Percentiles rank a stretch among this genome's conserved stretches.
Conservation (phyloP, 1,140 invertebrate genomes). For the Megathymus violae region DNA sequence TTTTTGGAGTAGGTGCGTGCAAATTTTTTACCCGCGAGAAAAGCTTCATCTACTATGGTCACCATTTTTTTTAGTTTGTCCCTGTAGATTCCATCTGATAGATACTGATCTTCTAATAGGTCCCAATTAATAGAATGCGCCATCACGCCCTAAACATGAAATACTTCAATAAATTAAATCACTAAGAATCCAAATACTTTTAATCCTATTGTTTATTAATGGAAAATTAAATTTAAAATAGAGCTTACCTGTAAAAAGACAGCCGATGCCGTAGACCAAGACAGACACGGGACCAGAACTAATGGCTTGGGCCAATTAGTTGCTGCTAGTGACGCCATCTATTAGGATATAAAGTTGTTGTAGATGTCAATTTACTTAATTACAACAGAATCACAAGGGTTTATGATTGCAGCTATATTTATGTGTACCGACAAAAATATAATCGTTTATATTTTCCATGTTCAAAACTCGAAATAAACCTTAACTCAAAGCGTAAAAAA, state of each 20-base stretch:
- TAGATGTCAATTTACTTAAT: too few relatives aligned
- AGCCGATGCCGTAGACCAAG: constrained; percentile 97
- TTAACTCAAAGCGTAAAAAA: too few relatives aligned
- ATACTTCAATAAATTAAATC: background rate
- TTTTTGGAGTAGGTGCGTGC: constrained; percentile 87
- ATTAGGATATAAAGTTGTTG: too few relatives aligned
- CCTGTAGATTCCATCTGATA: constrained; percentile 91
- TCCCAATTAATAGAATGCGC: constrained; percentile 97
- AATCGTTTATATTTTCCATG: too few relatives aligned
- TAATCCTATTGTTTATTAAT: background rate
- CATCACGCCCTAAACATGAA: constrained; percentile 92
- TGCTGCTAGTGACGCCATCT: constrained; percentile 99
- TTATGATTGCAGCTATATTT: too few relatives aligned
- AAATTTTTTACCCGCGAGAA: constrained; percentile 91
- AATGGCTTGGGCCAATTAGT: constrained; percentile 97
- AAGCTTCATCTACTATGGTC: constrained; percentile 88
- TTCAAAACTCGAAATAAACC: too few relatives aligned
- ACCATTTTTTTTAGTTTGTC: constrained; percentile 94
- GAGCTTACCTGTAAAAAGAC: constrained; percentile 94
- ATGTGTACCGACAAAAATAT: too few relatives aligned
- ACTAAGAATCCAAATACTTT: background rate
- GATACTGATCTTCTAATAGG: constrained; percentile 94
- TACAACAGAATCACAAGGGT: too few relatives aligned
- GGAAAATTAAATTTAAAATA: constrained; percentile 3
- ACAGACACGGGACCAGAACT: constrained; percentile 96